Percentiles rank a stretch among this genome's conserved stretches.
These are phyloP conservation scores for Asbolus verrucosus DNA, from an alignment of 1,140 invertebrate genomes.

Conservation along the genomic window DNA sequence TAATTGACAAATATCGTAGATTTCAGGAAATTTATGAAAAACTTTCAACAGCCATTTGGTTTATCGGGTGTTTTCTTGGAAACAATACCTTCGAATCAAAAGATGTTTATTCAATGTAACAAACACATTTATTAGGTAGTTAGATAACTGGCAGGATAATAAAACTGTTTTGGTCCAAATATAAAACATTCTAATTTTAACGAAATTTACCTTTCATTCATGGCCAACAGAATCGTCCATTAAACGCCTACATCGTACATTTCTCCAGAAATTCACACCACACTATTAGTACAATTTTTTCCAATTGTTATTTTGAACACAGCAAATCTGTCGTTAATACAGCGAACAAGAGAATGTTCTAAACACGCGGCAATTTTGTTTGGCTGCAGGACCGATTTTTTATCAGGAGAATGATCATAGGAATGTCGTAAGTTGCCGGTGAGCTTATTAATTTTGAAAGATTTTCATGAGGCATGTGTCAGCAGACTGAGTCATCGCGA, in stretches of 20 bases:
- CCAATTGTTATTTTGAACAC: neutral
- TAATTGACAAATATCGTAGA: too few relatives aligned
- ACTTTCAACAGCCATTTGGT: too few relatives aligned
- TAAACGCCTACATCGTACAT: conserved; percentile 42
- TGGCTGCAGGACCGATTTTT: neutral
- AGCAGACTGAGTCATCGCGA: conserved; percentile 20
- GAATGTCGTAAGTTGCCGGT: conserved; percentile 2
- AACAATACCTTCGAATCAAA: conserved; percentile 21
- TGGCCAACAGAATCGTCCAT: conserved; percentile 47
- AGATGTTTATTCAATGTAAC: conserved; percentile 43
- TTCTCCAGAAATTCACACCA: conserved; percentile 29
- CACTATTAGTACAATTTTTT: neutral
- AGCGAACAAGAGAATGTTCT: neutral
- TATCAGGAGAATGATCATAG: conserved; percentile 10
- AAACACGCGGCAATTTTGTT: neutral
- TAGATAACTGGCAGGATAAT: conserved; percentile 46
- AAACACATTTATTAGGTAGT: conserved; percentile 46
- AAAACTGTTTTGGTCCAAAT: conserved; percentile 43
- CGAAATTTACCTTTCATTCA: conserved; percentile 46
- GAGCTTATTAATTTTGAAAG: conserved; percentile 34
- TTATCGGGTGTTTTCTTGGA: conserved; percentile 21
- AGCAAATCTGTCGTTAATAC: neutral
- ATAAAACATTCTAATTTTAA: conserved; percentile 44
- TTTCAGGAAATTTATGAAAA: too few relatives aligned
- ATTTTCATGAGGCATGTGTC: conserved; percentile 13